Evolutionary conservation across 2,113 vertebrate genomes (phyloP), one percentile per base, ranked within the genome.

Genomic region (Nicator chloris): DNA sequence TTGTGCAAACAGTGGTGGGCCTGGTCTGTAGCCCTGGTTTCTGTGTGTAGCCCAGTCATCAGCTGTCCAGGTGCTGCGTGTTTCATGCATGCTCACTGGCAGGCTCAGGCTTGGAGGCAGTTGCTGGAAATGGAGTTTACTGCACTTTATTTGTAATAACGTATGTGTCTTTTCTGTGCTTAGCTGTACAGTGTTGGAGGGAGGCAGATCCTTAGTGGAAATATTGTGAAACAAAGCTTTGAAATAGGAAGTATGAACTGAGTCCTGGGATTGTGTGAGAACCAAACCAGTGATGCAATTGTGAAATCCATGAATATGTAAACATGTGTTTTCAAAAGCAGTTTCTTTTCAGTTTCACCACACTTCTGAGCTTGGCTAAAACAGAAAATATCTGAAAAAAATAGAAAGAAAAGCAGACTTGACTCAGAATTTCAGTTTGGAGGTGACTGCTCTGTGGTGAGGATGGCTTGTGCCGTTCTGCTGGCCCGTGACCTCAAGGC

Each of bases 161-260:
- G 22, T 15, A 1, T 56, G 19, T 53, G 13, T 57, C 75, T 82
- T 92, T 80, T 53, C 53, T 79, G 31, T 79, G 45, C 39, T 33
- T 31, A 9, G 44, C 45, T 0, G 0, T 42, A 37, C 10, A 4
- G 35, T 61, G 82, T 47, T 82, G 76, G 42, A 72, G 86, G 17
- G 35, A 47, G 53, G 86, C 66, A 72, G 18, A 82, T 79, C 66
- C 44, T 50, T 15, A 71, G 66, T 54, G 61, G 79, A 64, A 90
- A 84, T 91, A 39, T 49, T 90, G 64, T 91, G 71, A 94, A 96
- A 90, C 53, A 89, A 87, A 91, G 53, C 53, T 95, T 82, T 79
- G 69, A 59, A 89, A 60, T 27, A 37, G 92, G 51, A 73, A 35
- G 19, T 23, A 59, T 22, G 73, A 84, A 50, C 35, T 75, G 69